Evolutionary conservation across 2,888 invertebrate genomes (phyloP).

Genomic region (Andrena minutula): DNA sequence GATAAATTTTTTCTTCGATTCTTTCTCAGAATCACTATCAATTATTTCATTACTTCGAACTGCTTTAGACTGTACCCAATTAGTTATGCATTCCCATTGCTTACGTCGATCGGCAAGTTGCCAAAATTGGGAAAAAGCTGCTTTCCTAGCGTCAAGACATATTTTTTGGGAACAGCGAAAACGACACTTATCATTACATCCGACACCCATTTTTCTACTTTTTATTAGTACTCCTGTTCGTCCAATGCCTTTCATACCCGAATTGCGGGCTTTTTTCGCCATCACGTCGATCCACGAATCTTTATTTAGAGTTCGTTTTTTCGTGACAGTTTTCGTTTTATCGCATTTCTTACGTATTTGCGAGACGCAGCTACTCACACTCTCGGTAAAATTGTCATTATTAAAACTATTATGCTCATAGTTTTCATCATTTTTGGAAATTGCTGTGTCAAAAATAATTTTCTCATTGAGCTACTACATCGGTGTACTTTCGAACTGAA

Average conservation of each 20-base stretch:
- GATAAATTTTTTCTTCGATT: not conserved
- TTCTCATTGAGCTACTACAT: too few species aligned
- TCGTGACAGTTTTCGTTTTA: not conserved
- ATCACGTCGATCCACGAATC: not conserved
- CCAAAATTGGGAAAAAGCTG: too few species aligned
- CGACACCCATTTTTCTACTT: not conserved
- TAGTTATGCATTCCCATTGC: too few species aligned
- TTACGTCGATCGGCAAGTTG: too few species aligned
- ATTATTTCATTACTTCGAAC: too few species aligned
- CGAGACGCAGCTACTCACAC: not conserved
- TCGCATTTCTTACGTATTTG: constrained; percentile 13
- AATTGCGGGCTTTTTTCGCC: not conserved
- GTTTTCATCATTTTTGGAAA: not conserved
- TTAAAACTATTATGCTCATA: not conserved
- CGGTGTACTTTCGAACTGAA: too few species aligned
- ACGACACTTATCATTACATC: too few species aligned
- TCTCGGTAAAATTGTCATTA: not conserved
- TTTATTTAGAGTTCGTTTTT: too few species aligned
- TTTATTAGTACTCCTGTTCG: not conserved
- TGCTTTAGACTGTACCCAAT: too few species aligned
- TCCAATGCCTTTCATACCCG: not conserved
- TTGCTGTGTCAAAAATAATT: not conserved
- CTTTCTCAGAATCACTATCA: not conserved
- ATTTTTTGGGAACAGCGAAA: too few species aligned
- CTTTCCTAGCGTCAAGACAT: too few species aligned